phyloP scores from a whole-genome alignment of 2,888 invertebrate species.

The Enoplolaimus lenunculus region DNA sequence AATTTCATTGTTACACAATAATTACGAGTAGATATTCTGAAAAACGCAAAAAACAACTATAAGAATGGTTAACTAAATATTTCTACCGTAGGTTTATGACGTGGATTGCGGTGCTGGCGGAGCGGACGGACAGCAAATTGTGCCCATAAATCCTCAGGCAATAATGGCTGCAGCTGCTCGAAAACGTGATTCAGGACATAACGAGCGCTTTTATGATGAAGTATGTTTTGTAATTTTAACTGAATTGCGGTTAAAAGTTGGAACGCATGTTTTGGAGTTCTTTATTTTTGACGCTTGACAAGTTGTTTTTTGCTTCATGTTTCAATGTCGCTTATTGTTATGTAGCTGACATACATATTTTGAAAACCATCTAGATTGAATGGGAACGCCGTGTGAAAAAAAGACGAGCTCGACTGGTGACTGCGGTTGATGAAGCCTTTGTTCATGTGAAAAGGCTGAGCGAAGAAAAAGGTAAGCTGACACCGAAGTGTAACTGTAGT shows the following conservation, averaged over 20 bases:
- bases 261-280: too few species aligned
- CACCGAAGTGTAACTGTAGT: too few species aligned
- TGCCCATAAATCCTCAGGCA: constrained; percentile 51
- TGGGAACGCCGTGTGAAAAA: constrained; percentile 82
- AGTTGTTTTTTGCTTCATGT: too few species aligned
- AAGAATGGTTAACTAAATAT: too few species aligned
- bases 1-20: too few species aligned
- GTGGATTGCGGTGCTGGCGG: constrained; percentile 53
- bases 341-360: too few species aligned
- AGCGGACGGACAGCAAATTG: constrained; percentile 23
- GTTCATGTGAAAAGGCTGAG: constrained; percentile 77
- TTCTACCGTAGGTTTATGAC: constrained; percentile 94
- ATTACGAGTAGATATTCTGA: too few species aligned
- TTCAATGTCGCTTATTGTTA: too few species aligned
- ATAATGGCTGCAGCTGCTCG: constrained; percentile 62
- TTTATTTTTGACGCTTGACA: too few species aligned
- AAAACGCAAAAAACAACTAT: too few species aligned
- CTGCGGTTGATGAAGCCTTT: constrained; percentile 92
- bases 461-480: constrained; percentile 47
- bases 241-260: too few species aligned
- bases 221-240: too few species aligned
- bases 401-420: constrained; percentile 69
- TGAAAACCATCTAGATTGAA: constrained; percentile 35
- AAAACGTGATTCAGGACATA: constrained; percentile 77
- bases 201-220: constrained; percentile 92